Base-by-base conservation (phyloP, 1,140 invertebrate genomes). In the Ceratosolen solmsi region DNA sequence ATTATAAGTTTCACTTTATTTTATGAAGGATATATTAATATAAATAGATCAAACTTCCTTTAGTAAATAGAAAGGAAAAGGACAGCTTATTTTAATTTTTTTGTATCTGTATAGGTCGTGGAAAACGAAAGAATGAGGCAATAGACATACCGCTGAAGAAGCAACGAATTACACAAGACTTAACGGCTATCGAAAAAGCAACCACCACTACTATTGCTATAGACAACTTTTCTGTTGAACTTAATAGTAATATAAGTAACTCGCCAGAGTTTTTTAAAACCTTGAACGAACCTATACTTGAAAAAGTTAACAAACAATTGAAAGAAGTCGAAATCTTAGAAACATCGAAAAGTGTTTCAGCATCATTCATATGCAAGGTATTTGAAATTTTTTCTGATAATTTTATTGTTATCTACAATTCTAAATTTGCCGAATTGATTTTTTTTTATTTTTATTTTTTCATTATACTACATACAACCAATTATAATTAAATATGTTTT, bases 61-160 rank as follows among this genome's bases (percentile, higher is more conserved):
- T n/a, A n/a, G n/a, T n/a, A n/a, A n/a, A n/a, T n/a, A n/a, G n/a
- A n/a, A n/a, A n/a, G n/a, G n/a, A n/a, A n/a, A n/a, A n/a, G n/a
- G n/a, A n/a, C n/a, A n/a, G n/a, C n/a, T n/a, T n/a, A n/a, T n/a
- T n/a, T n/a, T n/a, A n/a, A n/a, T n/a, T n/a, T n/a, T n/a, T 46
- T 46, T 13, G 13, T 46, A 7, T 46, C 25, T 63, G 5, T 63
- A 73, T 20, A 91, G 90, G 90, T 60, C 87, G 91, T n/a, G 91
- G 91, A 51, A 91, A 92, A 85, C 85, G 91, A 63, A 91, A 91
- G 87, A 72, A 87, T 22, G 91, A 91, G 17, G 56, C 41, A 17
- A 7, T 51, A 8, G 84, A 85, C 38, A 54, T 80, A 27, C 80
- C 83, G 5, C 77, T n/a, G 22, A 91, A 90, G 20, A 89, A 86